A percentile compares a stretch with the other conserved stretches of the same genome.
phyloP scores from a whole-genome alignment of 2,888 invertebrate genomes.

The Clunio marinus region DNA sequence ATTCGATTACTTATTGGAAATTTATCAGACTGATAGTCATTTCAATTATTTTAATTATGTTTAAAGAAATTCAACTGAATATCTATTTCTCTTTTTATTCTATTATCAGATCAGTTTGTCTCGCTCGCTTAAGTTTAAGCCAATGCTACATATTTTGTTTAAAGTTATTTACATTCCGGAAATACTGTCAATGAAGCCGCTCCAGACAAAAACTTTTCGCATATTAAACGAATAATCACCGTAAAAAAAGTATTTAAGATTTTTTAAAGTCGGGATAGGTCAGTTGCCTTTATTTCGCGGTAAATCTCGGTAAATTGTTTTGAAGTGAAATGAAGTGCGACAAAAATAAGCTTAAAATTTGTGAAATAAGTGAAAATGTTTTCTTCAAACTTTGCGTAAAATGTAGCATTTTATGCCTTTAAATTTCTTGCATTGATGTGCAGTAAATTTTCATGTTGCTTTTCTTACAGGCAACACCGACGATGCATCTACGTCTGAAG shows the following conservation, averaged over 20 bases:
- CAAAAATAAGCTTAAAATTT: neutral
- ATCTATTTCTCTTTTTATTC: no score
- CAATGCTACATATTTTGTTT: no score
- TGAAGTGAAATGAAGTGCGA: neutral
- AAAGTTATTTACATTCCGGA: no score
- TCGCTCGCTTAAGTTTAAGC: no score
- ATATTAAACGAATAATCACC: neutral
- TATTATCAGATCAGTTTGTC: no score
- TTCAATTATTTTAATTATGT: no score
- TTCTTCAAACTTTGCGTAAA: neutral
- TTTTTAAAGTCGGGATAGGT: neutral
- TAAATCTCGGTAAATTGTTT: neutral
- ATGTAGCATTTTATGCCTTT: neutral
- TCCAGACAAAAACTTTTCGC: neutral
- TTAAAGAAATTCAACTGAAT: no score
- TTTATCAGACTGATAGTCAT: no score
- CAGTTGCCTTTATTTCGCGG: neutral
- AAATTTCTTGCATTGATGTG: slow-evolving; percentile 44
- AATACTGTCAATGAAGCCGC: neutral
- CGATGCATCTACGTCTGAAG: slow-evolving; percentile 62
- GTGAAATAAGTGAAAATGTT: slow-evolving; percentile 6
- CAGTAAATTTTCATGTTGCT: slow-evolving; percentile 38
- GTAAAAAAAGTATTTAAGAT: neutral
- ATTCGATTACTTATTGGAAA: no score
- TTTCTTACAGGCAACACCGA: slow-evolving; percentile 51